A percentile compares a stretch with the other conserved stretches of the same genome.
Conservation (phyloP, 2,113 vertebrate species). For the Xenopus tropicalis region UCB_Xtro_10.0 CM004450.2:23472501-23473000, state of each 20-base stretch:
- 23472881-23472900: neutral
- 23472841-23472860: constrained; percentile 16
- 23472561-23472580: no score
- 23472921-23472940: no score
- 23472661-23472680: constrained; percentile 4
- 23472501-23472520: no score
- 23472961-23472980: no score
- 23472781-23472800: constrained; percentile 6
- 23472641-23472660: neutral
- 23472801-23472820: constrained; percentile 15
- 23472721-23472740: constrained; percentile 27
- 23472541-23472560: no score
- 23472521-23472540: no score
- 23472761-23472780: constrained; percentile 15
- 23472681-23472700: constrained; percentile 28
- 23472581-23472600: no score
- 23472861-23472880: neutral
- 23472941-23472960: no score
- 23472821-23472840: neutral
- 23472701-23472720: constrained; percentile 11
- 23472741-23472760: constrained; percentile 27
- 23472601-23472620: no score
- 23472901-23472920: no score
- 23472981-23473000: no score
- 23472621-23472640: no score